Percentiles rank a stretch among this genome's conserved stretches.
Conservation (phyloP, 2,888 invertebrate genomes). For the Himalopsyche kuldschensis region DNA sequence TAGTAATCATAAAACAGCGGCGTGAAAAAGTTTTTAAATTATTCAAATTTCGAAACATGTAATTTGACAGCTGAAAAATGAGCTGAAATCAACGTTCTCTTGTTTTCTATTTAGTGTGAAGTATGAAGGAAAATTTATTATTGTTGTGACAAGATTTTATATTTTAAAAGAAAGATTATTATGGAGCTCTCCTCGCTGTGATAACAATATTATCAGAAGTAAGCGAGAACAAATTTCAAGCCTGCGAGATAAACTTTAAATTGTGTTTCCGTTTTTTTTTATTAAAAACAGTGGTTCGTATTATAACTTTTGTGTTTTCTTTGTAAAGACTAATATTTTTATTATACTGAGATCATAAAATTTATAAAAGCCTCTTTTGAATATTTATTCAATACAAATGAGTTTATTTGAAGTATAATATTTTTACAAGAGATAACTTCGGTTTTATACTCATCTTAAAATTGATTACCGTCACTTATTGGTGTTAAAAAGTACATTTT, state of each 20-base stretch:
- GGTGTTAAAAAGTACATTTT: too few relatives aligned
- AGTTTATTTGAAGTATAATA: too few relatives aligned
- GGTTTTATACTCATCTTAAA: too few relatives aligned
- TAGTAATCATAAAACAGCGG: not conserved
- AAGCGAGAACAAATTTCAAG: not conserved
- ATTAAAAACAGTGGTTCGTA: too few relatives aligned
- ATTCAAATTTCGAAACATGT: not conserved
- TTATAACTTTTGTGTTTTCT: too few relatives aligned
- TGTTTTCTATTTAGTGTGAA: not conserved
- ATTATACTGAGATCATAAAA: too few relatives aligned
- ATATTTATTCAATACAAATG: too few relatives aligned
- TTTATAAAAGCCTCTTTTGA: too few relatives aligned
- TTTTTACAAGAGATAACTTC: too few relatives aligned
- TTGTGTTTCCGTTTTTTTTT: not conserved
- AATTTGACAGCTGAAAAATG: not conserved
- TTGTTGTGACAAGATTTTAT: not conserved
- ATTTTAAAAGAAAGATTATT: not conserved
- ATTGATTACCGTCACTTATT: too few relatives aligned
- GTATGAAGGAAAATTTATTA: not conserved
- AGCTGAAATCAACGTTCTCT: not conserved
- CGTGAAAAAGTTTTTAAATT: not conserved
- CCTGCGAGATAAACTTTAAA: not conserved
- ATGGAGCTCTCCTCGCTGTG: not conserved
- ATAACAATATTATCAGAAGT: not conserved
- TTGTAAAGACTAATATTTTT: too few relatives aligned